Base-by-base conservation (phyloP, 2,888 invertebrate species). In the Synanthedon andrenaeformis region DNA sequence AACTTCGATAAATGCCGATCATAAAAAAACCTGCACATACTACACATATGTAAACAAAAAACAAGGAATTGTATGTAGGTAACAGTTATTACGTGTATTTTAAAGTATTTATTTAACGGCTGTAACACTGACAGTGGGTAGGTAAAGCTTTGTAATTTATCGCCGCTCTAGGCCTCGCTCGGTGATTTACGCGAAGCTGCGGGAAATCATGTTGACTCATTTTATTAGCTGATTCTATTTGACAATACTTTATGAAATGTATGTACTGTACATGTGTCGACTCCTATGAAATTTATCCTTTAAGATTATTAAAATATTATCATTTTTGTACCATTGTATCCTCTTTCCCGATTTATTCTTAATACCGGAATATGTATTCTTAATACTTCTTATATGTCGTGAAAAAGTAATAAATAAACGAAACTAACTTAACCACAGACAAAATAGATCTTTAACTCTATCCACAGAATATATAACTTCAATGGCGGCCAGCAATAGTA, bases 121-220 rank as follows among this genome's bases (percentile, higher is more conserved):
- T 59, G 60, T 60, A 60, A 59, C 62, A 55, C 56, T 58, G 58
- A 58, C 59, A 57, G 62, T 58, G 60, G 60, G 57, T 59, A 58
- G 60, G 62, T 64, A 74, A 76, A 75, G 72, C 71, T 65, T 55
- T 54, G 75, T 82, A 80, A 83, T 84, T 83, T 84, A 84, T 84
- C 66, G 74, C 68, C 74, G 72, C 66, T 76, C 82, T 74, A 79
- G 78, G 76, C 76, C 73, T 77, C 79, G 65, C 64, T 61, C 57
- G 57, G 69, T 76, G 82, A 82, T 84, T 82, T 82, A 80, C 78
- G 66, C 68, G 35, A 62, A 65, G 63, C 63, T 67, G 62, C 67
- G 66, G 73, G 68, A 76, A 77, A 76, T 78, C 74, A 74, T 71
- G 66, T 55, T 54, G 53, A 56, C 54, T 52, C 52, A 53, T 59